Base-by-base conservation (phyloP, 2,797 vertebrate species). In the Siniperca undulata region DNA sequence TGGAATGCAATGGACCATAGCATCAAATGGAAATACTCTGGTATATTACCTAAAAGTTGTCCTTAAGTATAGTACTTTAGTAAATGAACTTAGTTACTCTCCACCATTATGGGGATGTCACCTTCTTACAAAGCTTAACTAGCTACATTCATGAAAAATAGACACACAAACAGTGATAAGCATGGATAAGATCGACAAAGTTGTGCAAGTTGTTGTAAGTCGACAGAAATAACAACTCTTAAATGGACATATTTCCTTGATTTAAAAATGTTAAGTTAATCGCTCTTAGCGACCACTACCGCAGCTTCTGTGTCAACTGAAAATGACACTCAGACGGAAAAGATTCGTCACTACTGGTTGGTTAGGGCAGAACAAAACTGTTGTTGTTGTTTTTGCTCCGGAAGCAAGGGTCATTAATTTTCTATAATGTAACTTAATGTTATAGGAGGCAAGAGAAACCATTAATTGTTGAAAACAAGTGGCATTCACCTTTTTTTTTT, bases 321-420 rank as follows among this genome's bases (percentile, higher is more conserved):
- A 36, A 19, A 19, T 36, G 14, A 60, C 16, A 36, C n/a, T 40
- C 4, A 40, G 22, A 42, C 0, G 2, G 19, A 13, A 8, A 12
- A 27, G n/a, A 24, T 44, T 27, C 14, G 12, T 46, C 42, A 65
- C 40, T 6, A 3, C 20, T 40, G 10, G 12, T n/a, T 22, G 61
- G 13, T 40, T 38, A n/a, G 59, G 16, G 34, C 24, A 56, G 19
- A 36, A 11, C 30, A 22, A 22, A 36, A 38, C 7, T 36, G 36
- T 36, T 83, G 30, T 83, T 73, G 65, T 59, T 64, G 72, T 81
- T 72, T 74, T 60, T 69, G 20, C 58, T 60, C 55, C 17, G 0
- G 27, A 53, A n/a, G 65, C 40, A 81, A 62, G 16, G 9, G 17
- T 5, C 58, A 56, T 61, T 65, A 0, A 27, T 71, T 81, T 36